Evolutionary conservation across 1,140 invertebrate genomes (phyloP), one percentile per base, ranked within the genome.

Genomic region (Pogonognathellus flavescens): DNA sequence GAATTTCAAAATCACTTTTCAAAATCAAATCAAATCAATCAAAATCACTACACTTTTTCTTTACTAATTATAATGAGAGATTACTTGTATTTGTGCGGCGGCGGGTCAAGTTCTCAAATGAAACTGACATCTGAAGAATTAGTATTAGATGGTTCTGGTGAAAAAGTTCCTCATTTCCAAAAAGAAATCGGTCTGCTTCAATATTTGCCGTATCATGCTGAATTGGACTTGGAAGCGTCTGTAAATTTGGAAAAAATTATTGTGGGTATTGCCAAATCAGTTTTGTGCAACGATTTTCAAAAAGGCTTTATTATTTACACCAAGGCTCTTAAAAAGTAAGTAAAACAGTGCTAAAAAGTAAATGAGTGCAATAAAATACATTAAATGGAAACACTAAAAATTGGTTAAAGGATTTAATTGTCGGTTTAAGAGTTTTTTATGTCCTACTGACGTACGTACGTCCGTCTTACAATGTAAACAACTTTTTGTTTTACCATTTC

Each of bases 161-260:
- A 25, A n/a, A 31, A 49, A 2, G 14, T 22, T 16, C 82, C 55
- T 13, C 82, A 88, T 57, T 82, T 87, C 50, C 89, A 90, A 70
- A 88, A 89, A 57, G 72, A 87, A 31, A 87, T 87, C 55, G 57
- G 85, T 55, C 87, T 89, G 80, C 84, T 89, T 18, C 87, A 89
- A 80, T 83, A 89, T n/a, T 83, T 90, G 10, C 90, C 90, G 0
- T 90, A 90, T 85, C 80, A 66, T 52, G 83, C 82, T 16, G 52
- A 80, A 49, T 57, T 90, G 6, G 86, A 88, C 20, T 50, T 80
- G 11, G 89, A 90, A 76, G 85, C 86, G 14, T 66, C 72, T 8
- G 84, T 86, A 16, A 86, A 88, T 18, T 81, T 89, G 25, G 62
- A 88, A 25, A 86, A 88, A 20, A 87, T 89, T 50, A 84, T 89